Conservation (phyloP, 2,797 vertebrate species). For the Carduelis carduelis region DNA sequence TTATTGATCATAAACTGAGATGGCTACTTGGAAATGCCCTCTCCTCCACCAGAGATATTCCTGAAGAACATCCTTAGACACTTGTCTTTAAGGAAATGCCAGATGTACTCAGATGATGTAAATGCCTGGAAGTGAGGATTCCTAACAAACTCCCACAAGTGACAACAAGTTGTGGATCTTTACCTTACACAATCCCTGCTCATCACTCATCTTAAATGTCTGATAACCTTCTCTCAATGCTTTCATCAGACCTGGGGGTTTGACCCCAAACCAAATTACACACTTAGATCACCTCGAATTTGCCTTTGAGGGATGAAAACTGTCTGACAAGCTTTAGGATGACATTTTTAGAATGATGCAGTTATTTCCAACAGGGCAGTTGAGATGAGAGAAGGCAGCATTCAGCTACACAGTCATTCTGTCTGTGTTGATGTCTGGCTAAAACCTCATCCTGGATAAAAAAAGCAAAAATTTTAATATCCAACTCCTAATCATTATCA, state of each 20-base stretch:
- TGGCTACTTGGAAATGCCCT: not conserved
- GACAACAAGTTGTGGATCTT: not conserved
- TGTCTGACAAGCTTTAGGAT: not conserved
- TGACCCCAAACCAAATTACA: not conserved
- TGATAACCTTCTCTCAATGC: not conserved
- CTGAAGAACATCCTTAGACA: not conserved
- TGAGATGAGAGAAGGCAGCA: not conserved
- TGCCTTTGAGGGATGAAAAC: not conserved
- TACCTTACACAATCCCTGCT: not conserved
- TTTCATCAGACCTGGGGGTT: not conserved
- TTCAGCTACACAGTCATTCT: not conserved
- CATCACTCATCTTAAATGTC: not conserved
- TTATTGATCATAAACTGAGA: not conserved
- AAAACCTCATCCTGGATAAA: not conserved
- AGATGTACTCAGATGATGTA: not conserved
- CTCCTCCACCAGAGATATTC: not conserved
- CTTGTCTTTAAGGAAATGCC: not conserved
- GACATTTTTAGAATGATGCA: not conserved
- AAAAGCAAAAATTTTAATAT: not conserved
- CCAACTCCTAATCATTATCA: constrained; percentile 39
- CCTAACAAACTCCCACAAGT: not conserved
- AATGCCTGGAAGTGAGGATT: not conserved
- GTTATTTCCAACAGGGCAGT: not conserved
- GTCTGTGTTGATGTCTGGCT: not conserved
- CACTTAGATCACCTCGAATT: not conserved